Base-by-base conservation (phyloP, 2,113 vertebrate genomes). In the Takifugu flavidus region DNA sequence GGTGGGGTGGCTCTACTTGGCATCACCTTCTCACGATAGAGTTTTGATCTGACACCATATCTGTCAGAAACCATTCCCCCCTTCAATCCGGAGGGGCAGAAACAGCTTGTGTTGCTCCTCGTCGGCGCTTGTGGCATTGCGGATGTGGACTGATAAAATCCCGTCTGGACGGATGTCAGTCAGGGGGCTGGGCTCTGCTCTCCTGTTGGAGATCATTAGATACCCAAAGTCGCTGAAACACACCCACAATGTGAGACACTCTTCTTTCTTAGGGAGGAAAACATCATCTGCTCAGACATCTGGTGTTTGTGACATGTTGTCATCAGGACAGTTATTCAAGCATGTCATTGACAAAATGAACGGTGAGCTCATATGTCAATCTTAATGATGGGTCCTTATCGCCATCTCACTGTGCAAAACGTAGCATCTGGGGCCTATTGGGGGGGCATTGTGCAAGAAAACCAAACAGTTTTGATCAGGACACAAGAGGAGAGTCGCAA, bases 231-330 rank as follows among this genome's bases (percentile, higher is more conserved):
- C 44, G 46, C 50, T 54, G 13, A 67, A 51, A 67, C 12, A 56
- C 63, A 65, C 27, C 56, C 62, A 68, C 45, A 66, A 47, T 75
- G 71, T 68, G 55, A 72, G 59, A 72, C 78, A 66, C 59, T 65
- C 66, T 34, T 72, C 74, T 69, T 77, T 75, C 88, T 66, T 79
- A 74, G 86, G 79, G 43, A 39, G 34, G 27, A 49, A 67, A 78
- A 74, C 53, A 62, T 84, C 86, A 67, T 39, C 84, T 39, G 68
- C 79, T 80, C 64, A 74, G 80, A 82, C 88, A 89, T 80, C 77
- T 90, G 70, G 71, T 91, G 85, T 90, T 90, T 81, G 86, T 85
- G 81, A 68, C 81, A 73, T 75, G 70, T 81, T 71, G 80, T 56
- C 54, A 77, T 88, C 34, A 11, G 7, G 34, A 39, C 34, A 10